Conservation (phyloP, 2,888 invertebrate genomes). For the Andrena praecox region DNA sequence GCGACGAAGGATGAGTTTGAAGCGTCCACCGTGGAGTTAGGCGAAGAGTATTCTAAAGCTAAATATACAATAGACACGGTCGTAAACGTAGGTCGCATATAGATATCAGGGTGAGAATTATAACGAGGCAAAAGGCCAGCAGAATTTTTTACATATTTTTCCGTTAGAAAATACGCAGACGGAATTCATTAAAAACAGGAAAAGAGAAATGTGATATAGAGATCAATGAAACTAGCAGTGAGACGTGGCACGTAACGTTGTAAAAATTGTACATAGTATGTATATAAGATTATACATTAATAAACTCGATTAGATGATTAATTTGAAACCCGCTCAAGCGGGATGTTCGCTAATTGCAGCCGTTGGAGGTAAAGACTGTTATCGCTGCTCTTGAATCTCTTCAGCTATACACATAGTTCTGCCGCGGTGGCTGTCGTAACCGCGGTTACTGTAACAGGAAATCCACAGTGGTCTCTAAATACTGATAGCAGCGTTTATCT, state of each 20-base stretch:
- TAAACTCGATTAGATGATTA: conserved; percentile 40
- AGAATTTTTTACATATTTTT: conserved; percentile 7
- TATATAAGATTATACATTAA: conserved; percentile 38
- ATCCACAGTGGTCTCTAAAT: conserved; percentile 29
- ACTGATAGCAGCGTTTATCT: conserved; percentile 29
- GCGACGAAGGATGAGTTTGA: not conserved
- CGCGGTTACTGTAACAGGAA: conserved; percentile 28
- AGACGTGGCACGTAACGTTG: conserved; percentile 25
- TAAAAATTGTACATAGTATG: conserved; percentile 52
- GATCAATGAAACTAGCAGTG: conserved; percentile 18
- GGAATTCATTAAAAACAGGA: not conserved
- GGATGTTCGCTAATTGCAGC: not conserved
- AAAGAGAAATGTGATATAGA: not conserved
- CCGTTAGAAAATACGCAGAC: not conserved
- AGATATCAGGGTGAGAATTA: conserved; percentile 4
- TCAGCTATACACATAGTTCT: conserved; percentile 5
- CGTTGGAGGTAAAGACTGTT: not conserved
- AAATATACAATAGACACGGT: not conserved
- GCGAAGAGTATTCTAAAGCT: not conserved
- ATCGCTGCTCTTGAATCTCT: conserved; percentile 16
- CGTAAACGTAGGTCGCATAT: not conserved
- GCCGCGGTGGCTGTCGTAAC: not conserved
- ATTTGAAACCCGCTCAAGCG: not conserved
- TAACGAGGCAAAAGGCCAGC: not conserved
- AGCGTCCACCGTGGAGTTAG: not conserved